These are phyloP conservation scores for Drosophila virilis DNA, from an alignment of 1,140 invertebrate species.

Conservation along the genomic window DNA sequence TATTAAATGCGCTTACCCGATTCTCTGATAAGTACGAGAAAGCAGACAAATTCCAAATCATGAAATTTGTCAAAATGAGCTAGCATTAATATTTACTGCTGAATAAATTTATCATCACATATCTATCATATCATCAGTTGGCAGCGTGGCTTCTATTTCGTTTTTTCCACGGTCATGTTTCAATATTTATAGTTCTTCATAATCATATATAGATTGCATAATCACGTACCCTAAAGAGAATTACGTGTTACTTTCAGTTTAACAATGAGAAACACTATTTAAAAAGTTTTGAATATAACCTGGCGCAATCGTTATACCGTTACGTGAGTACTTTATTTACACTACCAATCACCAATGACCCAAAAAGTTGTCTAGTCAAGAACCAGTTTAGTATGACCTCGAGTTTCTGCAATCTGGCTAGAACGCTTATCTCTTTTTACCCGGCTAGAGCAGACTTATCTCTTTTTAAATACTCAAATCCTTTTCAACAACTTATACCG, in stretches of 20 bases:
- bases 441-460: neutral
- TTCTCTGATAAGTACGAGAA: constrained; percentile 33
- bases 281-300: constrained; percentile 12
- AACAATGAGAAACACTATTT: constrained; percentile 10
- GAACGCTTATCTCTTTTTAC: neutral
- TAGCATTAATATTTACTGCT: constrained; percentile 14
- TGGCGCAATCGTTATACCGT: constrained; percentile 8
- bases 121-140: neutral
- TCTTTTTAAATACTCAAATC: too few species aligned
- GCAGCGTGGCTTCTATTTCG: neutral
- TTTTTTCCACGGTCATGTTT: constrained; percentile 20
- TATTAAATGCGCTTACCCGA: constrained; percentile 66
- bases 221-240: constrained; percentile 17
- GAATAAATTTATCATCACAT: constrained; percentile 14
- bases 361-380: neutral
- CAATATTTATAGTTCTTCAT: neutral
- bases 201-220: neutral
- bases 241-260: constrained; percentile 38
- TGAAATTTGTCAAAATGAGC: constrained; percentile 22
- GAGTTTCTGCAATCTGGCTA: neutral
- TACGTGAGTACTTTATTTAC: neutral
- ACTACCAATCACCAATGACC: constrained; percentile 20
- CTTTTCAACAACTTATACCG: too few species aligned
- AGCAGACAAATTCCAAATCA: constrained; percentile 48
- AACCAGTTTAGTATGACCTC: neutral